Base-by-base conservation (phyloP, 2,888 invertebrate genomes). In the Itoplectis maculator region DNA sequence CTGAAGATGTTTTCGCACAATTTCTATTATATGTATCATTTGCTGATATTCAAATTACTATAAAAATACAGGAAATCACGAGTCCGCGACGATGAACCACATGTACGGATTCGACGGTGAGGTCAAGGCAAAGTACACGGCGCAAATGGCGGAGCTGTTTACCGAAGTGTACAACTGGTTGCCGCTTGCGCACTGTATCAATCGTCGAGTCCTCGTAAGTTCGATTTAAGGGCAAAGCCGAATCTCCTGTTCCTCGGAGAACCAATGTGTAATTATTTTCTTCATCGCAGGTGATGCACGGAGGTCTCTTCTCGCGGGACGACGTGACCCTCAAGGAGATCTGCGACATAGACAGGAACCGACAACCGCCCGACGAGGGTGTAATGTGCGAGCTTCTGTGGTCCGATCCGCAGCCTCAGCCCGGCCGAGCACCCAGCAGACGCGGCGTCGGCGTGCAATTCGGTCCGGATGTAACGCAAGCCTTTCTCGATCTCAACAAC, bases 51-150 rank as follows among this genome's bases (percentile, higher is more conserved):
- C 3, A 37, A 59, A 18, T 59, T 0, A 61, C 15, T 11, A 9
- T 75, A 54, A 51, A 87, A 2, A 87, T 90, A 0, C 92, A 98
- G 98, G 99, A n/a, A 99, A 99, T 93, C 99, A 99, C 92, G 99
- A 99, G 92, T 98, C 98, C 88, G 95, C 96, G 61, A 98, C 97
- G 82, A 99, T 99, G 99, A 99, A 99, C 94, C 97, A 98, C 93
- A 99, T 99, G 97, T 99, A 99, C 93, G 99, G 99, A 0, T 99
- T 99, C 94, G 97, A 98, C 85, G 99, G 99, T 0, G 99, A 99
- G 94, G 99, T 99, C 0, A 97, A 98, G 89, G 96, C 97, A 6
- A 99, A 99, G 93, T 99, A 99, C 93, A 96, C 97, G 0, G 94
- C 96, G 20, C 97, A 98, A 92, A 99, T 99, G 99, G 97, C 98